Evolutionary conservation across 2,888 invertebrate species (phyloP), one percentile per base, ranked within the genome.

Genomic region (Brassicogethes aeneus): DNA sequence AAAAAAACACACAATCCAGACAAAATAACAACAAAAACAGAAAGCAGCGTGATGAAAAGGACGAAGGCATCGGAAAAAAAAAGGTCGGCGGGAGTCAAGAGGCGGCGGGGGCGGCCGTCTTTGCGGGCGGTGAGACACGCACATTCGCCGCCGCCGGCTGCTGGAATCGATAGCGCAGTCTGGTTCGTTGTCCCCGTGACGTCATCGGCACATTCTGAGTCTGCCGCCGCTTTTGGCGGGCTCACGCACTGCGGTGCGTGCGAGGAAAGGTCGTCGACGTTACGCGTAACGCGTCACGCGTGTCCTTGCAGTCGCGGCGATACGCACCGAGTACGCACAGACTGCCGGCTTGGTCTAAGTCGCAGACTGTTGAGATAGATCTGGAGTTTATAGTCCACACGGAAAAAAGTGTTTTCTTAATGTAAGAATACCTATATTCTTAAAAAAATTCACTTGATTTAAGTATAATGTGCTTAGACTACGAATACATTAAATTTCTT

Each of bases 101-200:
- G 23, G 5, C 23, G n/a, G n/a, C n/a, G n/a, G n/a, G n/a, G n/a
- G n/a, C n/a, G n/a, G n/a, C 23, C 5, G 23, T 23, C 23, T 23
- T n/a, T 23, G 23, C 23, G 10, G 23, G 23, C n/a, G n/a, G n/a
- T n/a, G n/a, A 23, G 23, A 23, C 23, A 23, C 23, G 23, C 23
- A 23, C 23, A 23, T 7, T n/a, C 23, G 10, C 23, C 23, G 10
- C 23, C 23, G 10, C 23, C 23, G 23, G n/a, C n/a, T n/a, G n/a
- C n/a, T n/a, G n/a, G n/a, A 23, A 23, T 23, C 23, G 23, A 23
- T 23, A 23, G 23, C 23, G 23, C 23, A 23, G 23, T 23, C 23
- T 23, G 23, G 23, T 23, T 23, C 23, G 23, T 23, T 23, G 23
- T 23, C 23, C 23, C 23, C 23, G 23, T 23, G 23, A 23, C 23